Base-by-base conservation (phyloP, 2,113 vertebrate species). In the Calyptommatus sinebrachiatus region DNA sequence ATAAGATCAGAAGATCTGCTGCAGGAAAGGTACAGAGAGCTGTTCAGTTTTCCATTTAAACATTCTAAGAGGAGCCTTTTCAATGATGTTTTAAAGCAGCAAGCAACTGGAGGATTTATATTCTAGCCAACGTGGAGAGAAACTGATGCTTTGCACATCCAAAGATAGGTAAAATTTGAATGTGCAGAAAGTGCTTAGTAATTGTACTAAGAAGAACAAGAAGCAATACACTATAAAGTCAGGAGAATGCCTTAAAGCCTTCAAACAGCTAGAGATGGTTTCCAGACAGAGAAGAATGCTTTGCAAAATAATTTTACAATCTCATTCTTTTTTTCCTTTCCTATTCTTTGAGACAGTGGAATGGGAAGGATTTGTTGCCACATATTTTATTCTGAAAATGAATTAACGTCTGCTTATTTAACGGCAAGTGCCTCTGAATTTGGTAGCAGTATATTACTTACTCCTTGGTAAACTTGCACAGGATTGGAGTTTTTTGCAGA, bases 11-110 rank as follows among this genome's bases (percentile, higher is more conserved):
- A 78, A 53, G 67, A 81, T 84, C 18, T 77, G 82, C 89, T 78
- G 83, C 48, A 0, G 46, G 53, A 60, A 66, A 93, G 89, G 88
- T 90, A 91, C 0, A 3, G 82, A 57, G 62, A 14, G 61, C 7
- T 0, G 3, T 79, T 50, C 50, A 7, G 0, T 26, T 71, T 83
- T 69, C 18, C 41, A 0, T 14, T 1, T 3, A 73, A 35, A n/a
- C 0, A 29, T 0, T 41, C 9, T 21, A 41, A 0, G 69, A 0
- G 0, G 69, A 0, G 0, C 41, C 73, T 29, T 62, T 71, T 1
- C 0, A 16, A 8, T 45, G 2, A 69, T 57, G 4, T 41, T 35
- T 31, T 81, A 65, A 4, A 61, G 2, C 57, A 16, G 48, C 60
- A 73, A 69, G 35, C 35, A 67, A 22, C 20, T 46, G 28, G 67